Percentiles rank a stretch among this genome's conserved stretches.
Conservation (phyloP, 2,888 invertebrate genomes). For the Aspidiotus destructor region DNA sequence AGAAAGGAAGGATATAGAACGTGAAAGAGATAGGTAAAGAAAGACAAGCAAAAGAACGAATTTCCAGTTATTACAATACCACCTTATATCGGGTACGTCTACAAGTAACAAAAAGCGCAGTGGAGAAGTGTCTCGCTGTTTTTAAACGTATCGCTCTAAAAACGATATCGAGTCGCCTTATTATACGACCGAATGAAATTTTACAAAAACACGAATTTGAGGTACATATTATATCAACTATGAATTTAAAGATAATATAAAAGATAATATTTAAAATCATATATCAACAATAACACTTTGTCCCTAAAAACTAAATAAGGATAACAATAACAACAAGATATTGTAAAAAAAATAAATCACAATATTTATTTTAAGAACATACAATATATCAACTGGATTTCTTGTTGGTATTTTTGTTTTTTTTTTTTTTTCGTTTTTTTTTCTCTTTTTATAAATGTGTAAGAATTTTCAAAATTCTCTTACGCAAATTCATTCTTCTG, state of each 20-base stretch:
- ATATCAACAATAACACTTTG: constrained; percentile 31
- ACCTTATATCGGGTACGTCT: neutral
- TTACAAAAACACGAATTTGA: constrained; percentile 23
- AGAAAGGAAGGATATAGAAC: neutral
- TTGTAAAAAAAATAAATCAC: constrained; percentile 33
- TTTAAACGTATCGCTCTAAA: constrained; percentile 17
- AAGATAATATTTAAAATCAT: constrained; percentile 33
- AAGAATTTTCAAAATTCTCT: neutral
- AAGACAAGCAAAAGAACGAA: constrained; percentile 10
- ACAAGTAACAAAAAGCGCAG: neutral
- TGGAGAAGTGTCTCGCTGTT: neutral
- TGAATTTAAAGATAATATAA: constrained; percentile 23
- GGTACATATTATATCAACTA: constrained; percentile 11
- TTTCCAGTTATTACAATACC: no score
- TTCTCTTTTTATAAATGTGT: constrained; percentile 11
- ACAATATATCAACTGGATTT: constrained; percentile 12
- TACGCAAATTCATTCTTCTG: neutral
- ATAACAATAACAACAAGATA: constrained; percentile 33
- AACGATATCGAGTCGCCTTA: constrained; percentile 1
- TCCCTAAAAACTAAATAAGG: constrained; percentile 30
- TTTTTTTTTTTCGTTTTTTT: constrained; percentile 18
- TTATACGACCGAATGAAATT: constrained; percentile 26
- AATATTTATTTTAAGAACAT: constrained; percentile 31
- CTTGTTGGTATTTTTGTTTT: constrained; percentile 10
- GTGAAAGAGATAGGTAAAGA: neutral